Conservation (phyloP, 2,888 invertebrate genomes). For the Conistra vaccinii region DNA sequence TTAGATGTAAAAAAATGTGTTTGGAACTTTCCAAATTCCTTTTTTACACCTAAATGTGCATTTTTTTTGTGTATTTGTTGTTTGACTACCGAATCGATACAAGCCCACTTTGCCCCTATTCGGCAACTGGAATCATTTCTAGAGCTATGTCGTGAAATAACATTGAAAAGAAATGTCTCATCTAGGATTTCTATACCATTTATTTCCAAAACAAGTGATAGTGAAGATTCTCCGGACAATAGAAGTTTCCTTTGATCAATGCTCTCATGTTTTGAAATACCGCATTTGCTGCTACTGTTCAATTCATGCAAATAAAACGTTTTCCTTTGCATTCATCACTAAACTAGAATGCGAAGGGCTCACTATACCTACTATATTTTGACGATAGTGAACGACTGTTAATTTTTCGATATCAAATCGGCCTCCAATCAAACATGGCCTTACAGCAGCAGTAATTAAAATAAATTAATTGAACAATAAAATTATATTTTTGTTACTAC, state of each 20-base stretch:
- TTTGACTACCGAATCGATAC: not conserved
- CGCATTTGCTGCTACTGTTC: not conserved
- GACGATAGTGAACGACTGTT: not conserved
- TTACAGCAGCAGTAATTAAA: slow-evolving; percentile 20
- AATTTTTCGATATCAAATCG: slow-evolving; percentile 25
- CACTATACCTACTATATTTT: not conserved
- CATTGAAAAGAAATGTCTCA: not conserved
- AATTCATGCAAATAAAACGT: not conserved
- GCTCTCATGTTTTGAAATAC: slow-evolving; percentile 24
- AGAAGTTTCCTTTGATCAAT: not conserved
- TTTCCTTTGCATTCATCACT: not conserved
- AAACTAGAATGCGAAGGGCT: not conserved
- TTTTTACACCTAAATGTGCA: too few relatives aligned
- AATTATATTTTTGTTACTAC: slow-evolving; percentile 4
- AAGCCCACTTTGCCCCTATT: not conserved
- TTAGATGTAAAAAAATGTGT: too few relatives aligned
- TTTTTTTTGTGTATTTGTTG: not conserved
- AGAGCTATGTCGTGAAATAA: too few relatives aligned
- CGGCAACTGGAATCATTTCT: not conserved
- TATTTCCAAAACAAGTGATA: slow-evolving; percentile 13
- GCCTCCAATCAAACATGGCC: slow-evolving; percentile 27
- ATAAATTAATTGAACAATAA: slow-evolving; percentile 51
- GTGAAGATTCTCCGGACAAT: slow-evolving; percentile 16
- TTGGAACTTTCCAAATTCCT: too few relatives aligned
- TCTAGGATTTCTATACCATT: slow-evolving; percentile 2